phyloP scores from a whole-genome alignment of 2,888 invertebrate species.

The Anaspis maculata region DNA sequence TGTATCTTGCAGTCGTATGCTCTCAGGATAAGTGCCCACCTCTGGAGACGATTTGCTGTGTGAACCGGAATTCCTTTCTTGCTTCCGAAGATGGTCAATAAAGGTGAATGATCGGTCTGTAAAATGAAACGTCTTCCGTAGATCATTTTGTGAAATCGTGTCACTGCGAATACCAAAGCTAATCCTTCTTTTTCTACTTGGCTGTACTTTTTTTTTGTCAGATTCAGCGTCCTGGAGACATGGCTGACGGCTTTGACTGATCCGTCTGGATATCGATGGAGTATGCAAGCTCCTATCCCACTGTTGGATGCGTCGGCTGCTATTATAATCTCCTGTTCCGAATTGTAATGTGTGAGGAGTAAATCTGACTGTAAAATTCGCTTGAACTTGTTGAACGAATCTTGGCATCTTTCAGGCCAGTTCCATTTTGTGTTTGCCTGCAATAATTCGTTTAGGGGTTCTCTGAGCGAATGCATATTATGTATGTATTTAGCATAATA shows the following conservation, averaged over 20 bases:
- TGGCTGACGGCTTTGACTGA: slow-evolving; percentile 17
- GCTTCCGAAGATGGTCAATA: slow-evolving; percentile 28
- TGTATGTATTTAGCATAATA: slow-evolving; percentile 22
- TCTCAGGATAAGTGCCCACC: slow-evolving; percentile 18
- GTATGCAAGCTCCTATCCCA: slow-evolving; percentile 3
- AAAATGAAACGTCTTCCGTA: slow-evolving; percentile 29
- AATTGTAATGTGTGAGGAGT: slow-evolving; percentile 6
- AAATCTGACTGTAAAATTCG: slow-evolving; percentile 1
- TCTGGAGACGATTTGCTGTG: slow-evolving; percentile 19
- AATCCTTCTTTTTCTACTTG: slow-evolving; percentile 33
- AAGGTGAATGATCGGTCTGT: slow-evolving; percentile 28
- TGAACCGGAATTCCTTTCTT: slow-evolving; percentile 20
- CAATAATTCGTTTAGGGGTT: slow-evolving; percentile 7
- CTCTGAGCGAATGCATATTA: slow-evolving; percentile 6
- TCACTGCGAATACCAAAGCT: slow-evolving; percentile 26
- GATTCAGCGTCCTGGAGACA: slow-evolving; percentile 27
- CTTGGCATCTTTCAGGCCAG: slow-evolving; percentile 6
- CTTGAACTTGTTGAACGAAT: slow-evolving; percentile 7
- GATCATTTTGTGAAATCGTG: slow-evolving; percentile 28
- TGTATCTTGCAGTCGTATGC: slow-evolving; percentile 20
- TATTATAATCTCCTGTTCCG: slow-evolving; percentile 1
- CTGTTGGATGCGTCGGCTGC: slow-evolving; percentile 2
- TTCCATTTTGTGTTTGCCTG: slow-evolving; percentile 4
- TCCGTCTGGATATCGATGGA: slow-evolving; percentile 17
- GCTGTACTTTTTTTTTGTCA: slow-evolving; percentile 28